These are phyloP conservation scores for Agrochola lota DNA, from an alignment of 2,888 invertebrate genomes.

Conservation along the genomic window DNA sequence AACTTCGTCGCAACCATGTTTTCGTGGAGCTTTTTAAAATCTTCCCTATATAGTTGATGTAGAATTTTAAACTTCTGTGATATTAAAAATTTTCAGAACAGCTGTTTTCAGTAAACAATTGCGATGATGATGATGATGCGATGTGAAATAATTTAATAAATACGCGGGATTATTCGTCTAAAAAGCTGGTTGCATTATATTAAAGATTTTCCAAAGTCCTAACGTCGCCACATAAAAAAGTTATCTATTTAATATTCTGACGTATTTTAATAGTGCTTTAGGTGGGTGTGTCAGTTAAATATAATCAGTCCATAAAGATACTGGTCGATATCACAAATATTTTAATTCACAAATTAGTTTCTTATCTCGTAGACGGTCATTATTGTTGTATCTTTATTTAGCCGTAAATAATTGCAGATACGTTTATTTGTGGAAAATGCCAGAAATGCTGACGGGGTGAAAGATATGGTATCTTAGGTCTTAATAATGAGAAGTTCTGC, in stretches of 20 bases:
- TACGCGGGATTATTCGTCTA: neutral
- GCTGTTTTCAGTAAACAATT: no score
- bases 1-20: neutral
- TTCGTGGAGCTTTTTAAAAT: neutral
- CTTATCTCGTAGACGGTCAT: conserved; percentile 52
- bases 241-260: conserved; percentile 46
- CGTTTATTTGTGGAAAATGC: conserved; percentile 58
- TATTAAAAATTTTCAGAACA: neutral
- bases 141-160: neutral
- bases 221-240: conserved; percentile 29
- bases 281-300: conserved; percentile 55
- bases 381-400: conserved; percentile 59
- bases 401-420: conserved; percentile 55
- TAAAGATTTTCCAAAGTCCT: neutral
- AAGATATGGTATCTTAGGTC: conserved; percentile 7
- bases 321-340: conserved; percentile 56
- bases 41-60: neutral
- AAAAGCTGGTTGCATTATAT: neutral
- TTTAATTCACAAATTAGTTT: conserved; percentile 63
- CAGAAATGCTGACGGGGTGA: conserved; percentile 24
- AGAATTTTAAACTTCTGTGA: neutral
- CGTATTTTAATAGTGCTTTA: conserved; percentile 33
- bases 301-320: conserved; percentile 56
- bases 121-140: no score
- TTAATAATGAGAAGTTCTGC: neutral